Base-by-base conservation (phyloP, 2,888 invertebrate genomes). In the Apantesis nais region DNA sequence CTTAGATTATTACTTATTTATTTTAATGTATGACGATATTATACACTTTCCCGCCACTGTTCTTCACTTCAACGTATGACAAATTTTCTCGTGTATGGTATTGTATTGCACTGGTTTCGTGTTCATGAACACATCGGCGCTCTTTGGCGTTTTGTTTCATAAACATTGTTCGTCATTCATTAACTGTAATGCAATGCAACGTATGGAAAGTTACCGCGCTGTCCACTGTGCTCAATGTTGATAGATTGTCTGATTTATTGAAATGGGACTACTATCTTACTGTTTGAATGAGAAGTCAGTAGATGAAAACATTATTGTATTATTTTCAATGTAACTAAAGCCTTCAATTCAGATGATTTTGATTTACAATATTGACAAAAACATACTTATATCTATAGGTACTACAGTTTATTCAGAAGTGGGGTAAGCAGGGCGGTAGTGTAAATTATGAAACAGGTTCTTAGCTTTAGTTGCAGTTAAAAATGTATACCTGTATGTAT, bases 101-200 rank as follows among this genome's bases (percentile, higher is more conserved):
- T 83, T 82, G 66, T 67, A 82, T 87, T 86, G 77, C 80, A 78
- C 71, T 67, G 78, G 73, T 73, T 62, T 66, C 75, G 71, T 68
- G n/a, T n/a, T n/a, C n/a, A 77, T 75, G 65, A 78, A 79, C 75
- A 78, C 76, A 77, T 74, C 76, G 74, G 76, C 77, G 77, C 74
- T 80, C 79, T 76, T 82, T 69, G 85, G 88, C 73, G 83, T 91
- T 86, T 76, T 89, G 88, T 93, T 93, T 92, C 89, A 90, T 90
- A 92, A 93, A 93, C 92, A 93, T 86, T 74, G 81, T 80, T 86
- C 85, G 86, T 87, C 88, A 86, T 88, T 83, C 65, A 66, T 66
- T 58, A 58, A 41, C 39, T 58, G 58, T 39, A 66, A 58, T 66
- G 66, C 66, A 66, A 66, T 25, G 68, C 69, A 67, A 44, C 77